Evolutionary conservation across 2,797 vertebrate genomes (phyloP), one percentile per base, ranked within the genome.

Genomic region (Telmatherina bonti): DNA sequence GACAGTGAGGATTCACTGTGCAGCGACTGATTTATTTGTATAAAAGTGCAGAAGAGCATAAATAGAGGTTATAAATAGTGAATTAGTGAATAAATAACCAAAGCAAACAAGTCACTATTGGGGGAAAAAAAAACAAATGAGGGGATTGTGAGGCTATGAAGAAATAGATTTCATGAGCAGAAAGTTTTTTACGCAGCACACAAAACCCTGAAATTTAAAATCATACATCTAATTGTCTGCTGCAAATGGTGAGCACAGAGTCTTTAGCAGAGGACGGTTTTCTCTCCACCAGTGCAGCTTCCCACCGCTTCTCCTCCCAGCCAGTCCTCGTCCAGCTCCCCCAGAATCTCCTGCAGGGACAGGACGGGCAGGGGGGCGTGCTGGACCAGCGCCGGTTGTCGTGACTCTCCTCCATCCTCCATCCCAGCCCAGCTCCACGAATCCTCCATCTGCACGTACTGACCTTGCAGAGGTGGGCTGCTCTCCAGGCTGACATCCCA

Each of bases 321-420:
- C 89, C 92, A 94, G 45, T 85, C 90, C 60, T 93, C 91, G 0
- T 92, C 71, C 70, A 94, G 73, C 78, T 92, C 94, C 12, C 78
- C 85, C 70, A 94, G 75, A 18, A 95, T 92, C 60, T 95, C 93
- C 49, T 93, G 90, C 56, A 95, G 75, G 38, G 92, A 93, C 60
- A 94, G 84, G 76, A 91, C 90, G 2, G 93, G 93, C 70, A 93
- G 76, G 2, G 88, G 82, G 7, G 58, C 58, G 0, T 80, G 79
- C 29, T 72, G 73, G 26, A 43, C 31, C 49, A 18, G 38, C 7
- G n/a, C 12, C 0, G 2, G 56, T 1, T 29, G 58, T 13, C 26
- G 72, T 0, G 83, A 58, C 20, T 85, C 80, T 15, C 26, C 7
- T 1, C 24, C n/a, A 15, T 61, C 33, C 5, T 88, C 85, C 43